Evolutionary conservation across 1,140 invertebrate species (phyloP).

Genomic region (Nephila pilipes): DNA sequence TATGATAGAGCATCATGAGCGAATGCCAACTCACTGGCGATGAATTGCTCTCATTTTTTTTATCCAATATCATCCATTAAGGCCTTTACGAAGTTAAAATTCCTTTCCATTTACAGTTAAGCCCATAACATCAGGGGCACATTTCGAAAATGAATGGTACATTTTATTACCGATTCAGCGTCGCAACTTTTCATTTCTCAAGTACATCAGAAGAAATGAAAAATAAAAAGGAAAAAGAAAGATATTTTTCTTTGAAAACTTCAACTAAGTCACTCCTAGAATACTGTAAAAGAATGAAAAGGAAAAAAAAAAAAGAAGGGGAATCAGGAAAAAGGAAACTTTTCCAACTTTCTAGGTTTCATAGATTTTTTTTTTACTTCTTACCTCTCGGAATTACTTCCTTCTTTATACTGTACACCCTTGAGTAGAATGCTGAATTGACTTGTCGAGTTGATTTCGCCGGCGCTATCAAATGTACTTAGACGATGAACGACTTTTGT

Average conservation of each 20-base stretch:
- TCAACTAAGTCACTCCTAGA: background rate
- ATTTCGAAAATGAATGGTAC: background rate
- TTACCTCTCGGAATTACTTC: background rate
- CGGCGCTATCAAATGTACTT: background rate
- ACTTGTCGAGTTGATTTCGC: constrained; percentile 1
- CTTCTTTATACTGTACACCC: background rate
- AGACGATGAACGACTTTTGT: background rate
- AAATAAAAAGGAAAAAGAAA: background rate
- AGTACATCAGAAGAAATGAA: background rate
- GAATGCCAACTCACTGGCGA: too few relatives aligned
- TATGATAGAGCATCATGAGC: too few relatives aligned
- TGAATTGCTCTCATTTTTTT: too few relatives aligned
- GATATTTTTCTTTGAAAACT: background rate
- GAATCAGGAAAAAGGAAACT: background rate
- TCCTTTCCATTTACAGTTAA: background rate
- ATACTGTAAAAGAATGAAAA: background rate
- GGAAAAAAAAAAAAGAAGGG: background rate
- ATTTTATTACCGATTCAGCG: background rate
- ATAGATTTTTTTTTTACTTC: background rate
- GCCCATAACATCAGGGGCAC: background rate
- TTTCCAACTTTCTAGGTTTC: background rate
- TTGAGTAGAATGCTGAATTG: constrained; percentile 25
- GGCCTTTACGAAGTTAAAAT: too few relatives aligned
- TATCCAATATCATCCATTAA: too few relatives aligned
- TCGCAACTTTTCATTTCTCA: background rate